Percentiles rank a stretch among this genome's conserved stretches.
Conservation (phyloP, 2,113 vertebrate genomes). For the Pelvicachromis taeniatus region DNA sequence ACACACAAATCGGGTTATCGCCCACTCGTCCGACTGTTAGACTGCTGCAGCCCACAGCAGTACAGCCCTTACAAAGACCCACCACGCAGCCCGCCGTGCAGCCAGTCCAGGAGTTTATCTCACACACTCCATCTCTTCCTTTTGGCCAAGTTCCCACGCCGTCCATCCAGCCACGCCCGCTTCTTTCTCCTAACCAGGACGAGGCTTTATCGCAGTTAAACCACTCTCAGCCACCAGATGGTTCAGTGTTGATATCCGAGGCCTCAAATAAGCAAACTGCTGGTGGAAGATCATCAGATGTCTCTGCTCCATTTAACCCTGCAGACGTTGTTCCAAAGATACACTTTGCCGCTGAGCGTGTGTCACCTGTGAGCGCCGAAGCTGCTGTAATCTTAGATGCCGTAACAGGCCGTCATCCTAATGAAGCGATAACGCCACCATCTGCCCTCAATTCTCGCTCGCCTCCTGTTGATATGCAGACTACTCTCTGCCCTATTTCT, state of each 20-base stretch:
- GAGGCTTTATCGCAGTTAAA: background rate
- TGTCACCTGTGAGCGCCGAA: background rate
- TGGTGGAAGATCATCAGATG: background rate
- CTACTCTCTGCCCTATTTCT: background rate
- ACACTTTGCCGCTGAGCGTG: background rate
- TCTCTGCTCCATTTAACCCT: background rate
- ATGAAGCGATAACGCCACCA: background rate
- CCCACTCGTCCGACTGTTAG: conserved; percentile 6
- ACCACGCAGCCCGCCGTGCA: background rate
- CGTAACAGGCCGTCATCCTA: background rate
- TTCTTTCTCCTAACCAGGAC: background rate
- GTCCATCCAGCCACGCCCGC: background rate
- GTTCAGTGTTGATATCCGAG: background rate
- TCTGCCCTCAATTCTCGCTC: background rate
- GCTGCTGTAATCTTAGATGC: background rate
- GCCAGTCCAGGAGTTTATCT: background rate
- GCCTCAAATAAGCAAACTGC: background rate
- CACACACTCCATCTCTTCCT: background rate
- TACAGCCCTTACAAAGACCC: background rate
- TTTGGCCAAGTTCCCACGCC: background rate
- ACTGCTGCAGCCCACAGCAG: conserved; percentile 14
- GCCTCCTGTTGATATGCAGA: background rate
- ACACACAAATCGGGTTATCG: background rate
- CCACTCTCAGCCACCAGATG: background rate
- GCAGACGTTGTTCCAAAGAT: conserved; percentile 24